These are phyloP conservation scores for Elymnias hypermnestra DNA, from an alignment of 1,140 invertebrate species.

Conservation along the genomic window DNA sequence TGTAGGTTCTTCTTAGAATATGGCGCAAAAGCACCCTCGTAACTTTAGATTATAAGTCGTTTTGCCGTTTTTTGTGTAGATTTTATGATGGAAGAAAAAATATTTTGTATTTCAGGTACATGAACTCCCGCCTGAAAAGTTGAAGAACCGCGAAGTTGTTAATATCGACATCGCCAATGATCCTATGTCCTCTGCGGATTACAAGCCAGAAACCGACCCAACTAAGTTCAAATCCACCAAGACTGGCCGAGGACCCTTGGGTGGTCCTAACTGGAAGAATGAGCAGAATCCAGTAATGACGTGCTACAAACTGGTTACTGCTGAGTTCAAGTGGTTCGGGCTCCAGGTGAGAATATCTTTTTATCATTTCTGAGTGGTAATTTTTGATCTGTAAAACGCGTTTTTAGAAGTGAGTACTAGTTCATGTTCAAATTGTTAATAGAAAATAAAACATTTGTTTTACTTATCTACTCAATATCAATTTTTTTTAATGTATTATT, in stretches of 20 bases:
- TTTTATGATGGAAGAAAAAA: too few species aligned
- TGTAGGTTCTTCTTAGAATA: too few species aligned
- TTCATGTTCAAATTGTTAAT: too few species aligned
- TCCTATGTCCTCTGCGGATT: constrained; percentile 86
- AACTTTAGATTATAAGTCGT: too few species aligned
- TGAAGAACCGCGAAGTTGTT: constrained; percentile 92
- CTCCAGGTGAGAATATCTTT: constrained; percentile 88
- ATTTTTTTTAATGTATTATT: too few species aligned
- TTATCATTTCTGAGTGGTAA: too few species aligned
- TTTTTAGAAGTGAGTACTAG: too few species aligned
- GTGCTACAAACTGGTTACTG: constrained; percentile 98
- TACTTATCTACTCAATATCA: too few species aligned
- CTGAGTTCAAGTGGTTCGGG: constrained; percentile 99
- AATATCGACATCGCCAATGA: constrained; percentile 98
- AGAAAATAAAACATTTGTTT: too few species aligned
- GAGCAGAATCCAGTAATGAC: constrained; percentile 95
- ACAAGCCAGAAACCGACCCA: constrained; percentile 91
- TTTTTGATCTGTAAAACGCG: too few species aligned
- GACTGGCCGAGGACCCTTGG: constrained; percentile 94
- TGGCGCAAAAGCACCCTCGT: too few species aligned
- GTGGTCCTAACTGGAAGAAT: constrained; percentile 88
- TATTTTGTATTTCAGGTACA: constrained; percentile 93
- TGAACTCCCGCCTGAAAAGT: constrained; percentile 90
- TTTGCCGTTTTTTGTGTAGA: too few species aligned
- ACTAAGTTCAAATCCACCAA: constrained; percentile 93